These are phyloP conservation scores for Phrixothrix hirtus DNA, from an alignment of 2,888 invertebrate species.

Conservation along the genomic window DNA sequence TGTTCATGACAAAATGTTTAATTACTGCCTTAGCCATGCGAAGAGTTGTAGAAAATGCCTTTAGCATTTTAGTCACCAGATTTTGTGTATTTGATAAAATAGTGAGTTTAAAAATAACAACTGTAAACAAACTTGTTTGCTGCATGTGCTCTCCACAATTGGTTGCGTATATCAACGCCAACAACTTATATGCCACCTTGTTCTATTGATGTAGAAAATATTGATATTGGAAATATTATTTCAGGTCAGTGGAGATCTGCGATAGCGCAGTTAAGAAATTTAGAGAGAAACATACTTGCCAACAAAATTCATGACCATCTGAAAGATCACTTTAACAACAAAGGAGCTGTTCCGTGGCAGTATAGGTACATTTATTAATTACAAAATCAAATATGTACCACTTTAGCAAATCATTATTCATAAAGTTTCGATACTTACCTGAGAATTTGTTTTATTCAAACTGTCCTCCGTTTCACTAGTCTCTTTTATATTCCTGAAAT, in stretches of 20 bases:
- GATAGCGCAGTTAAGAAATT: background rate
- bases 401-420: no score
- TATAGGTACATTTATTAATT: no score
- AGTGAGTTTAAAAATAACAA: background rate
- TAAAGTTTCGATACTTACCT: no score
- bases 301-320: no score
- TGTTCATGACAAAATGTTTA: background rate
- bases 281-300: background rate
- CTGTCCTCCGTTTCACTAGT: no score
- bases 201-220: no score
- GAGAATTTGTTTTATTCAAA: no score
- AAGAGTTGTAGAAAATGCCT: conserved; percentile 1
- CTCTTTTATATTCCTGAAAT: no score
- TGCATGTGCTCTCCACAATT: background rate
- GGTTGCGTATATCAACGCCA: no score
- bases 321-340: no score
- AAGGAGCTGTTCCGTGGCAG: no score
- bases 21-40: conserved; percentile 1
- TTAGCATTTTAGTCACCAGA: background rate
- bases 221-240: background rate
- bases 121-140: background rate
- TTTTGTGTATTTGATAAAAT: conserved; percentile 1
- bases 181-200: background rate
- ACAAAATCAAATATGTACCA: no score
- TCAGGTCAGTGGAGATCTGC: background rate